Conservation (phyloP, 1,140 invertebrate genomes). For the Oncopodura yosiiana region DNA sequence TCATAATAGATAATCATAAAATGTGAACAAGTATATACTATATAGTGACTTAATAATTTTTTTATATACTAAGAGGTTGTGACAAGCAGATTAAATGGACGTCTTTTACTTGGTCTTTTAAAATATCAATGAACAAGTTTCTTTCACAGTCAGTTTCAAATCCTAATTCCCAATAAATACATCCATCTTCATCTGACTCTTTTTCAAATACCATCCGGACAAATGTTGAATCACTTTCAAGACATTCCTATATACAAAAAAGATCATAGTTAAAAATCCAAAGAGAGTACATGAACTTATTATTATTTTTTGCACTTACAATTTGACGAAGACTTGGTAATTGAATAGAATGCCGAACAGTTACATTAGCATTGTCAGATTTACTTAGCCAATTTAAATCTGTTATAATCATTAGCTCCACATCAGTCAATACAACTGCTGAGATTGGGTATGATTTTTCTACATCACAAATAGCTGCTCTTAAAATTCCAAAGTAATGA, state of each 20-base stretch:
- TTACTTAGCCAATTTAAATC: conserved; percentile 25
- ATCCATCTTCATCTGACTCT: not conserved
- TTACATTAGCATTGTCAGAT: conserved; percentile 9
- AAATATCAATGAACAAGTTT: conserved; percentile 9
- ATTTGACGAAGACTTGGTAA: conserved; percentile 26
- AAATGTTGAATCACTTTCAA: conserved; percentile 22
- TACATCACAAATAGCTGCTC: conserved; percentile 22
- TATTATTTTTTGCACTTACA: conserved; percentile 12
- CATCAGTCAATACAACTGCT: conserved; percentile 26
- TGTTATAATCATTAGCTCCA: conserved; percentile 22
- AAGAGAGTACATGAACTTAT: not conserved
- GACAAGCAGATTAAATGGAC: conserved; percentile 27
- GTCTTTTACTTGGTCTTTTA: conserved; percentile 12
- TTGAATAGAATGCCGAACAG: conserved; percentile 5
- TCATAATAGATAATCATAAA: no score
- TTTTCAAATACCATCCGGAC: conserved; percentile 22
- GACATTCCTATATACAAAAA: conserved; percentile 22
- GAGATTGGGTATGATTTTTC: conserved; percentile 26
- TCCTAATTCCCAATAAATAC: conserved; percentile 23
- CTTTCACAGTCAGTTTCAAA: conserved; percentile 30
- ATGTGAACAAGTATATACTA: no score
- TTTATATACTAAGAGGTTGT: conserved; percentile 25
- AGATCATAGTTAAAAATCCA: not conserved
- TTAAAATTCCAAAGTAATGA: conserved; percentile 30
- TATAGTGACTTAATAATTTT: no score